Evolutionary conservation across 2,113 vertebrate genomes (phyloP).

Genomic region (Ameiurus melas): DNA sequence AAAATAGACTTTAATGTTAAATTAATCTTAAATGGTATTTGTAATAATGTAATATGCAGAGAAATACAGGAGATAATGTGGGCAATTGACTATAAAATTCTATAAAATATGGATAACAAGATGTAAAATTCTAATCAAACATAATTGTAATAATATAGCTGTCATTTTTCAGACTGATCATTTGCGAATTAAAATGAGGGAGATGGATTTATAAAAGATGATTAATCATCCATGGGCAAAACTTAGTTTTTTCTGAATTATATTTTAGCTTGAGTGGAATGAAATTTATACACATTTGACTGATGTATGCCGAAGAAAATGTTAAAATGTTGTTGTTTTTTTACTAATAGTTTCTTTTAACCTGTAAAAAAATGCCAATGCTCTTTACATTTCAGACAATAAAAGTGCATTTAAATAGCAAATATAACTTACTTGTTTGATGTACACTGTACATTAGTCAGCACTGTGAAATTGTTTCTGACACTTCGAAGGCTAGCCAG

Average conservation of each 20-base stretch:
- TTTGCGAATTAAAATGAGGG: not conserved
- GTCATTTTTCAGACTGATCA: not conserved
- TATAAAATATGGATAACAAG: not conserved
- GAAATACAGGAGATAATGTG: not conserved
- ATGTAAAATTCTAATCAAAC: not conserved
- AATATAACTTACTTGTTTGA: constrained; percentile 87
- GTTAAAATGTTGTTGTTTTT: not conserved
- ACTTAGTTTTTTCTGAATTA: not conserved
- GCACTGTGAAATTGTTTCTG: constrained; percentile 92
- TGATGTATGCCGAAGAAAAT: not conserved
- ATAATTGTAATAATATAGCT: not conserved
- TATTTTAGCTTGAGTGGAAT: not conserved
- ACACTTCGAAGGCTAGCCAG: constrained; percentile 94
- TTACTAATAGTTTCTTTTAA: not conserved
- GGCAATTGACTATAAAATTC: not conserved
- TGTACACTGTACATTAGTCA: constrained; percentile 93
- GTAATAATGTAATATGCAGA: not conserved
- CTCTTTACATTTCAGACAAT: not conserved
- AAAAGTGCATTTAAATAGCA: not conserved
- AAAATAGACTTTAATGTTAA: not conserved
- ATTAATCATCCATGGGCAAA: not conserved
- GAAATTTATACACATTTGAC: not conserved
- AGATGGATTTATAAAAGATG: not conserved
- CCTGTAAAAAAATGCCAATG: too few relatives aligned
- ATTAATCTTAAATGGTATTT: not conserved